Percentiles rank a stretch among this genome's conserved stretches.
Evolutionary conservation across 2,888 invertebrate species (phyloP).

Genomic region (Caenorhabditis virilis): DNA sequence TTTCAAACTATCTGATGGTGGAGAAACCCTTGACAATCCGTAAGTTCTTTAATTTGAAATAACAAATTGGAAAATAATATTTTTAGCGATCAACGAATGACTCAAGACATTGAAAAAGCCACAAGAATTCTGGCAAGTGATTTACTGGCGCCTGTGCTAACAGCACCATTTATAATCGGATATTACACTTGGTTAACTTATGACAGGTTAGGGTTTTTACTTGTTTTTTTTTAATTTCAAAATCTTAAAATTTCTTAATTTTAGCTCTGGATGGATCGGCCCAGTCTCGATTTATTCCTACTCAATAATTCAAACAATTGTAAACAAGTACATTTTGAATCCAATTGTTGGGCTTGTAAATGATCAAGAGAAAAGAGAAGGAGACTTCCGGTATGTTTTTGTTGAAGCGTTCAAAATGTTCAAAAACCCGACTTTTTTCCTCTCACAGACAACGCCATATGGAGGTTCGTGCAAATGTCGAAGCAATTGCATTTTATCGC

Average conservation of each 20-base stretch:
- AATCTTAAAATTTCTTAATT: too few species aligned
- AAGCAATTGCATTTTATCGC: slow-evolving; percentile 65
- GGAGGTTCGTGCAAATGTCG: slow-evolving; percentile 64
- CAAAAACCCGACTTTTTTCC: not conserved
- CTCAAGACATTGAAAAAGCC: slow-evolving; percentile 73
- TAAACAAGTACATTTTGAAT: slow-evolving; percentile 73
- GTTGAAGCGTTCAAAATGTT: not conserved
- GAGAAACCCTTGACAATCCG: slow-evolving; percentile 72
- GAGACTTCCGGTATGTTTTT: slow-evolving; percentile 72
- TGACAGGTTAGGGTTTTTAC: slow-evolving; percentile 68
- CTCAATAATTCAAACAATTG: slow-evolving; percentile 72
- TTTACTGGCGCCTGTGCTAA: slow-evolving; percentile 70
- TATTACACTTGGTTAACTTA: slow-evolving; percentile 74
- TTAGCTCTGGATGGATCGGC: slow-evolving; percentile 73
- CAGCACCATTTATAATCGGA: slow-evolving; percentile 72
- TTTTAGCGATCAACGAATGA: slow-evolving; percentile 73
- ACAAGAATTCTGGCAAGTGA: slow-evolving; percentile 70
- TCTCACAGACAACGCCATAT: slow-evolving; percentile 58
- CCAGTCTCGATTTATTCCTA: slow-evolving; percentile 72
- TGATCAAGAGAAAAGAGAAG: slow-evolving; percentile 73
- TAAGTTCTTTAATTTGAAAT: slow-evolving; percentile 64
- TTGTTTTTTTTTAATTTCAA: slow-evolving; percentile 2
- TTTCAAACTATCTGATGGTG: slow-evolving; percentile 71
- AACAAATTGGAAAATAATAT: not conserved
- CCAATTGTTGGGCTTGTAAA: slow-evolving; percentile 73